Evolutionary conservation across 1,140 invertebrate species (phyloP), one percentile per base, ranked within the genome.

Genomic region (Caenorhabditis briggsae): DNA sequence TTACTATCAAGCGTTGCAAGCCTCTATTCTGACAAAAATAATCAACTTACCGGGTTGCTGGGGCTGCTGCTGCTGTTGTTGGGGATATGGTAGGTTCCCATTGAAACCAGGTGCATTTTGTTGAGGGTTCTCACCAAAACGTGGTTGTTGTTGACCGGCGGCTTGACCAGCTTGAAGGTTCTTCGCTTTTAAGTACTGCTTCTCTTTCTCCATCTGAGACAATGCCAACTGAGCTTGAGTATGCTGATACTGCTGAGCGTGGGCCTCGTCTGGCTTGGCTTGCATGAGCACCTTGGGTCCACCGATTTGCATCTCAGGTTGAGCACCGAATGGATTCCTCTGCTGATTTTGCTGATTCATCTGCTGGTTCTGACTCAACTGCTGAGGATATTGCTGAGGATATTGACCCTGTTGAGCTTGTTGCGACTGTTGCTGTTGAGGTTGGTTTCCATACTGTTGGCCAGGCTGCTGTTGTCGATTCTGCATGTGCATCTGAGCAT

Each of bases 231-330:
- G 70, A 23, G 48, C 50, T 23, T 78, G 70, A 23, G 70, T 78
- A 78, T 78, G 70, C n/a, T 48, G 43, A 46, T 78, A 78, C 46
- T 78, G 70, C 25, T 78, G 70, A 78, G 70, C 46, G 14, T 78
- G 70, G 5, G 70, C 46, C n/a, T 78, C 70, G 20, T 23, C 23
- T 25, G 70, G 70, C 23, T 78, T 50, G 2, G 70, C n/a, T 11
- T 50, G 70, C 70, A 78, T 78, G 6, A 78, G n/a, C 46, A 61
- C 25, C 0, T 50, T 78, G 1, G 70, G 18, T 9, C 25, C 70
- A n/a, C 70, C 70, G 11, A n/a, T 5, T 78, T 78, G 70, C 70
- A 78, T 78, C 2, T 78, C 70, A 2, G 43, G 70, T 50, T 78
- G 70, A 23, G 16, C 46, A 20, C 46, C 43, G 12, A 78, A 78